Base-by-base conservation (phyloP, 1,140 invertebrate genomes). In the Bombus impatiens region DNA sequence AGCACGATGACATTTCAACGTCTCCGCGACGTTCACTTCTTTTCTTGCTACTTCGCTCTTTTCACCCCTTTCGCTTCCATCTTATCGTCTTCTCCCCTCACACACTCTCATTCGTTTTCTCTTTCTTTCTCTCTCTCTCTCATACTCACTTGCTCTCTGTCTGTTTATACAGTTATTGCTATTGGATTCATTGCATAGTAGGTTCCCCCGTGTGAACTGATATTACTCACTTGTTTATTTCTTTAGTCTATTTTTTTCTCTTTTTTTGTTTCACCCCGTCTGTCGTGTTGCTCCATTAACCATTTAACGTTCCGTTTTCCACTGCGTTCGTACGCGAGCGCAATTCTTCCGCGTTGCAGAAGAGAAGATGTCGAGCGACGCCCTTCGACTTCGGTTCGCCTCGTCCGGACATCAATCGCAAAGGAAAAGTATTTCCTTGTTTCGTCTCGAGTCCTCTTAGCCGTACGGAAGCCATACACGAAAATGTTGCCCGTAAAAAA, bases 131-230 rank as follows among this genome's bases (percentile, higher is more conserved):
- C 12, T 40, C 68, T 28, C 44, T 8, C 18, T 40, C 68, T 28
- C 44, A 22, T 40, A 25, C 25, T 28, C 59, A 37, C 22, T 53
- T 67, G 65, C 37, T 86, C 37, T 75, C 62, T 35, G 25, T 80
- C 88, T 86, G 84, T 90, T 92, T 87, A 90, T 90, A 92, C 89
- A 88, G 92, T 94, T 94, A 94, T 94, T 94, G 93, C 94, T 94
- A 94, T 94, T 92, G 93, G 91, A 93, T 94, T 94, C 93, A 94
- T 94, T 94, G 92, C 93, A 91, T 93, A 92, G 87, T 93, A 91
- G 88, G 86, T 93, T 93, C 90, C 90, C 88, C 87, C 87, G 75
- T 88, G 85, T 89, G 85, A 93, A 92, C 88, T 93, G 92, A 93
- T 93, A 93, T 93, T 86, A 71, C 70, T 91, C 81, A 78, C 72